A percentile compares a stretch with the other conserved stretches of the same genome.
phyloP scores from a whole-genome alignment of 2,113 vertebrate genomes.

The Notarius quadriscutis region DNA sequence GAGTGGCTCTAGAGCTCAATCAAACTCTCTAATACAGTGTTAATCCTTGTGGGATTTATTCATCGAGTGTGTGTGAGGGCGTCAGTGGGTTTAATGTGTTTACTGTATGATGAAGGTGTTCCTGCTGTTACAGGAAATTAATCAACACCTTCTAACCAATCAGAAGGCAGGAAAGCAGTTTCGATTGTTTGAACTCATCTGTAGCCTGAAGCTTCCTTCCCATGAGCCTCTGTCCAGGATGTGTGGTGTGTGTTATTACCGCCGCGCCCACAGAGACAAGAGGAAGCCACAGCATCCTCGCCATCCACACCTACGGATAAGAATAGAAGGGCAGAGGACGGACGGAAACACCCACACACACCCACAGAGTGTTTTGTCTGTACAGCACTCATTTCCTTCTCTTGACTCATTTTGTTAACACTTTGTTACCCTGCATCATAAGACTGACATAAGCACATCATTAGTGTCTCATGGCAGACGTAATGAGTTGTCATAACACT shows the following conservation, averaged over 20 bases:
- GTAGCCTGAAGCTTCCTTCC: slow-evolving; percentile 42
- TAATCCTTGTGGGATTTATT: slow-evolving; percentile 16
- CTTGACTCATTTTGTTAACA: background rate
- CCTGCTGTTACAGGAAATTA: background rate
- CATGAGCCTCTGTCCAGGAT: slow-evolving; percentile 32
- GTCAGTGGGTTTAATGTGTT: background rate
- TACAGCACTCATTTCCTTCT: background rate
- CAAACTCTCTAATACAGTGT: background rate
- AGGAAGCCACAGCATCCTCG: slow-evolving; percentile 4
- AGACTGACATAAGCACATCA: background rate
- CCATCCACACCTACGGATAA: slow-evolving; percentile 36
- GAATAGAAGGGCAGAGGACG: slow-evolving; percentile 56
- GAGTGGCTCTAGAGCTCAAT: background rate
- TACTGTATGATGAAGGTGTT: background rate
- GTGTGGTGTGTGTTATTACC: slow-evolving; percentile 34
- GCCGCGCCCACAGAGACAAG: slow-evolving; percentile 30
- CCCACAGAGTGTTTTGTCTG: background rate
- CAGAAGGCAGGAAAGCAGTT: slow-evolving; percentile 13
- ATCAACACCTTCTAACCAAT: slow-evolving; percentile 31
- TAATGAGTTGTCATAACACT: background rate
- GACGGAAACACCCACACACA: slow-evolving; percentile 25
- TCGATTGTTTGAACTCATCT: slow-evolving; percentile 32
- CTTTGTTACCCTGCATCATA: background rate
- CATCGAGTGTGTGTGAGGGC: slow-evolving; percentile 6
- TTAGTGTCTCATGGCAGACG: background rate